Conservation (phyloP, 1,140 invertebrate species). For the Brachionus calyciflorus region DNA sequence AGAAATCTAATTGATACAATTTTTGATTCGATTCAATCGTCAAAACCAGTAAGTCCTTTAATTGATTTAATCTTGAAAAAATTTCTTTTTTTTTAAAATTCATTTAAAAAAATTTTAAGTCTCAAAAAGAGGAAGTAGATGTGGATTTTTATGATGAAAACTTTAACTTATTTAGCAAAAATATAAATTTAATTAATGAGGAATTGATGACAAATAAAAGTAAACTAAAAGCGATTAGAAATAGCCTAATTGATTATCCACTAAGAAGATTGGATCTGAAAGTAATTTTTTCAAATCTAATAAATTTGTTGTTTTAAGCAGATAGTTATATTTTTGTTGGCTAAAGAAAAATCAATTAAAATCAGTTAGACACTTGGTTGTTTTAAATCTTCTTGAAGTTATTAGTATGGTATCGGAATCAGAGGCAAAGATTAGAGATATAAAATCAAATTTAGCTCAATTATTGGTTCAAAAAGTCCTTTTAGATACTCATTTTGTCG, state of each 20-base stretch:
- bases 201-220: conserved; percentile 19
- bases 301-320: too few relatives aligned
- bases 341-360: conserved; percentile 3
- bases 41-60: background rate
- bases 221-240: conserved; percentile 27
- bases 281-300: too few relatives aligned
- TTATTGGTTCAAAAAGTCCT: conserved; percentile 20
- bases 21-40: background rate
- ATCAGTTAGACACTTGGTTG: background rate
- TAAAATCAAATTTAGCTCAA: conserved; percentile 10
- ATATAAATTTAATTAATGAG: conserved; percentile 5
- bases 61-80: background rate
- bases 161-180: conserved; percentile 13
- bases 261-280: background rate
- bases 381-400: conserved; percentile 29
- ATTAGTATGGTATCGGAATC: background rate
- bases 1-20: conserved; percentile 7
- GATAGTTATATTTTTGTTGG: background rate
- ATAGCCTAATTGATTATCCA: conserved; percentile 12
- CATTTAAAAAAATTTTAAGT: background rate
- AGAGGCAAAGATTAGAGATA: background rate
- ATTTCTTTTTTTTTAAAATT: background rate
- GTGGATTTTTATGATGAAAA: conserved; percentile 10
- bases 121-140: background rate
- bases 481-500: conserved; percentile 3